These are phyloP conservation scores for Drepana arcuata DNA, from an alignment of 1,140 invertebrate species.

Conservation along the genomic window DNA sequence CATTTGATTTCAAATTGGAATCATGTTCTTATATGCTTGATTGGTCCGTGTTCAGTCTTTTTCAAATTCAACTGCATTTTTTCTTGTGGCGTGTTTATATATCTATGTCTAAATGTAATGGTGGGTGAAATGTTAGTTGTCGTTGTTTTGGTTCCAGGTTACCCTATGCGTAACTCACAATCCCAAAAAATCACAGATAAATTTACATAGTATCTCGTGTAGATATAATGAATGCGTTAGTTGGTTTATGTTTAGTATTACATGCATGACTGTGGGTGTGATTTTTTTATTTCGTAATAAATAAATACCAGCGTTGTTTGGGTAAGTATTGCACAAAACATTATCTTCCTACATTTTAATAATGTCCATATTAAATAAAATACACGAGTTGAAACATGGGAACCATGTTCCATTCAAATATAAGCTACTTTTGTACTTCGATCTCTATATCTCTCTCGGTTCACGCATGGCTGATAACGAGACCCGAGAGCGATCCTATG, in stretches of 20 bases:
- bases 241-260: conserved; percentile 43
- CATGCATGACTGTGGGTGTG: conserved; percentile 48
- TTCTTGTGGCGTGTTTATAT: conserved; percentile 58
- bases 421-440: too few relatives aligned
- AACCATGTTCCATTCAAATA: too few relatives aligned
- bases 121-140: conserved; percentile 63
- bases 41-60: conserved; percentile 23
- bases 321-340: conserved; percentile 12
- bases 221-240: conserved; percentile 35
- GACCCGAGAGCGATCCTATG: conserved; percentile 38
- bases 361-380: too few relatives aligned
- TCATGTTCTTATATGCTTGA: conserved; percentile 40
- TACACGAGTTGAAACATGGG: too few relatives aligned
- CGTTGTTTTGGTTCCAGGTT: conserved; percentile 68
- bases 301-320: conserved; percentile 1
- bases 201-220: conserved; percentile 52
- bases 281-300: conserved; percentile 21
- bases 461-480: conserved; percentile 41
- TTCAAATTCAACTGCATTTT: conserved; percentile 41
- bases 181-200: conserved; percentile 58
- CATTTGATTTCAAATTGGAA: conserved; percentile 43
- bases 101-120: conserved; percentile 39
- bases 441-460: too few relatives aligned
- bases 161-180: conserved; percentile 52
- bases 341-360: neutral